phyloP scores from a whole-genome alignment of 2,797 vertebrate genomes.

The Sardinella longiceps region DNA sequence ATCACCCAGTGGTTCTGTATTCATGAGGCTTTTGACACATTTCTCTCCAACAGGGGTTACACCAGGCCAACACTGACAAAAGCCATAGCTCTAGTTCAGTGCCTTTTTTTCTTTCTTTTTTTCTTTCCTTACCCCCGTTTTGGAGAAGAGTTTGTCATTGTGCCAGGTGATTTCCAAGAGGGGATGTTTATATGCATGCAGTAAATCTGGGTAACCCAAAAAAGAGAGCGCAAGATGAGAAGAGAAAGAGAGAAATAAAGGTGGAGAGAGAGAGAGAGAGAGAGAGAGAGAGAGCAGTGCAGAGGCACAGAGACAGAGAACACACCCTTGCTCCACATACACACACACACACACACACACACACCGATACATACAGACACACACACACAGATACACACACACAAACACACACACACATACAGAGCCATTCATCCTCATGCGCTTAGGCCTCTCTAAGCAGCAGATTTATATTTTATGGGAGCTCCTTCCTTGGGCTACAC shows the following conservation, averaged over 20 bases:
- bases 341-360: conserved; percentile 1
- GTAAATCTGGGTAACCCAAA: conserved; percentile 21
- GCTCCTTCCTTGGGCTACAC: conserved; percentile 8
- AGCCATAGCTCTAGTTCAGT: not conserved
- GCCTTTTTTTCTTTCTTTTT: not conserved
- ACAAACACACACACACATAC: conserved; percentile 24
- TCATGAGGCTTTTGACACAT: conserved; percentile 16
- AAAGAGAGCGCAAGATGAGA: not conserved
- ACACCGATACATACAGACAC: not conserved
- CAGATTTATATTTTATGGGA: conserved; percentile 47
- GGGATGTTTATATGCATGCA: conserved; percentile 23
- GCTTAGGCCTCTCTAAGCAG: conserved; percentile 35
- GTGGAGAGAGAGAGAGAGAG: conserved; percentile 23
- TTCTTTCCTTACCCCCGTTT: conserved; percentile 6
- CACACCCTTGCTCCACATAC: not conserved
- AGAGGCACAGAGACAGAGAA: not conserved
- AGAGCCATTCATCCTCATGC: conserved; percentile 54
- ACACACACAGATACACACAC: conserved; percentile 22
- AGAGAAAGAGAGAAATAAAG: conserved; percentile 13
- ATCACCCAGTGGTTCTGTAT: not conserved
- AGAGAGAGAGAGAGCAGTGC: conserved; percentile 25
- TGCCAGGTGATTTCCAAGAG: conserved; percentile 13
- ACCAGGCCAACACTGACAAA: not conserved
- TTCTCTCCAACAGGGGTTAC: not conserved
- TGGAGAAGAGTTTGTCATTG: conserved; percentile 13